Evolutionary conservation across 2,797 vertebrate genomes (phyloP), one percentile per base, ranked within the genome.

Genomic region (Huso huso): DNA sequence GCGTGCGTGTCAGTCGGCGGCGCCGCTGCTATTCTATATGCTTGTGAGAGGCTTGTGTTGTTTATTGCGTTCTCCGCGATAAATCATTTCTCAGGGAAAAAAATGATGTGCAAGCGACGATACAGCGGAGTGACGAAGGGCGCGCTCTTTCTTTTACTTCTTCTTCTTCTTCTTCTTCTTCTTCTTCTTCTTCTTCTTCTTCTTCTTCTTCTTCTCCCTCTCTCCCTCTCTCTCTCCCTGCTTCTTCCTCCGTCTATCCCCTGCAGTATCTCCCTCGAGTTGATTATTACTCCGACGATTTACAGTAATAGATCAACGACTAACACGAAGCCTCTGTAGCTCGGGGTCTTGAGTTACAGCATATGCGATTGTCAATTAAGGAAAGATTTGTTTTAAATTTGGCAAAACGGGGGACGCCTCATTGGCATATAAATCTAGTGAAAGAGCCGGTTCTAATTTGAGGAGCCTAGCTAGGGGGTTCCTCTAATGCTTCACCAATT

Each of bases 21-120:
- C 82, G 84, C 78, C 85, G 91, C 90, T 93, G 91, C 93, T 91
- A 92, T 95, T 95, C 90, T 37, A 3, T 94, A 86, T 90, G 88
- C 93, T 93, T 94, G 92, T 87, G 90, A 91, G 89, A 79, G 86
- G 93, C 89, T 88, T 90, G 90, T 92, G 93, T 93, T 97, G 94
- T 96, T 95, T 95, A 95, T 90, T 87, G 87, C 79, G 79, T 78
- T 83, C 87, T 83, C 85, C 86, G 74, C 83, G 90, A 95, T 96
- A 95, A 95, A 95, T 97, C 94, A 96, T 88, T 91, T 86, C 85
- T 88, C 83, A 84, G 71, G 71, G 81, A 90, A 89, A 90, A 90
- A 89, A 90, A 92, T 92, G 89, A 95, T 93, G 88, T 88, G 88
- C 82, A 83, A 90, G 86, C 84, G 83, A 85, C 88, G 91, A 89